Percentiles rank a stretch among this genome's conserved stretches.
These are phyloP conservation scores for Triplophysa siluroides DNA, from an alignment of 2,113 vertebrate genomes.

Conservation along the genomic window DNA sequence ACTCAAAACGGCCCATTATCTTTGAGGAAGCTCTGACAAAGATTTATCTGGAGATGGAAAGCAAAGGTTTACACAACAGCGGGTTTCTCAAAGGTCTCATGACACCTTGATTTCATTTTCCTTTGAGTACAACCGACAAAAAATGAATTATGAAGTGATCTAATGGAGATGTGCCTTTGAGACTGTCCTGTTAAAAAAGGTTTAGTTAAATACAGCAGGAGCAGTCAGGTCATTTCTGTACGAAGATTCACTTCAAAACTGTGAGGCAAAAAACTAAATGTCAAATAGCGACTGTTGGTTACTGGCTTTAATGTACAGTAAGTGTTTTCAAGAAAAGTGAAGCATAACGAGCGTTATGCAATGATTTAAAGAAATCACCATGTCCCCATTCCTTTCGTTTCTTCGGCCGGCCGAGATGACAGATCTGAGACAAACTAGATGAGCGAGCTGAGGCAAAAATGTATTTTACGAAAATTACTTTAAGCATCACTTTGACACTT, in stretches of 20 bases:
- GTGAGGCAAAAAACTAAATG: not conserved
- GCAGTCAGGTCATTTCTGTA: slow-evolving; percentile 36
- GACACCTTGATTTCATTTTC: slow-evolving; percentile 1
- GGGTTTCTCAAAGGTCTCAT: not conserved
- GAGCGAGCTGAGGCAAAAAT: too few relatives aligned
- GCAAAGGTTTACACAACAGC: not conserved
- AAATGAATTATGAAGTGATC: slow-evolving; percentile 59
- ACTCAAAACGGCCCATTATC: not conserved
- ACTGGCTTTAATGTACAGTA: slow-evolving; percentile 5
- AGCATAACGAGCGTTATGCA: slow-evolving; percentile 17
- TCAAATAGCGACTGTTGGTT: not conserved
- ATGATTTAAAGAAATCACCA: not conserved
- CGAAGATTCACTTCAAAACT: not conserved
- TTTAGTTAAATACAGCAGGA: slow-evolving; percentile 59
- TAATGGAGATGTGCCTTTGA: slow-evolving; percentile 57
- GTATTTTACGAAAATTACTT: too few relatives aligned
- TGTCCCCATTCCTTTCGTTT: not conserved
- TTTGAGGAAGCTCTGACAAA: not conserved
- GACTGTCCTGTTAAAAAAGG: slow-evolving; percentile 50
- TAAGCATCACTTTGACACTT: too few relatives aligned
- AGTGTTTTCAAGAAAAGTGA: not conserved
- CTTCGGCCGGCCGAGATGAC: slow-evolving; percentile 5
- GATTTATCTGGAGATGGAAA: not conserved
- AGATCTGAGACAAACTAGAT: too few relatives aligned
- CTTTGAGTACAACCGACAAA: not conserved